Base-by-base conservation (phyloP, 2,888 invertebrate genomes). In the Zhuqinia jingwanae region DNA sequence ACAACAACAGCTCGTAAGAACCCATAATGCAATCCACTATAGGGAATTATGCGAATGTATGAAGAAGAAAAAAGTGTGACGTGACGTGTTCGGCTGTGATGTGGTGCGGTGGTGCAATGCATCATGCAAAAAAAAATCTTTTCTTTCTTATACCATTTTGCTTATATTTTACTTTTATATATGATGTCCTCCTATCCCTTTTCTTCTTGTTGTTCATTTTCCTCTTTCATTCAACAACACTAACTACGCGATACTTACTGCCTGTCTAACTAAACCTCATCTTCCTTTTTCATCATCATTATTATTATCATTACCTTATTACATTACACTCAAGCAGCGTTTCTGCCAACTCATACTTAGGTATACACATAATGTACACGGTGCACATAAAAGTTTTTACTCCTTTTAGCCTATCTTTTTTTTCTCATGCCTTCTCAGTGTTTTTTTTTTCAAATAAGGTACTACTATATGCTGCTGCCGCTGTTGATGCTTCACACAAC, bases 341-440 rank as follows among this genome's bases (percentile, higher is more conserved):
- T 87, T 87, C 81, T 82, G 86, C 81, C 86, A 87, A 87, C 82
- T 87, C 76, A 86, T 80, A 80, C 85, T 80, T 53, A 63, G 80
- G 73, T 50, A 85, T 50, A 10, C 17, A 58, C 25, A 58, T 30
- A 68, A 65, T 42, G 60, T 65, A 78, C 2, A n/a, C n/a, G n/a
- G n/a, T 45, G n/a, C 15, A 50, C 13, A 68, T 42, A 45, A 42
- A 45, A 42, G 63, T 56, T 70, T 68, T 85, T 60, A 70, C 70
- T 50, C 50, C 70, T 25, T 42, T 36, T 36, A 70, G 53, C 56
- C 53, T 36, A 53, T 45, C 68, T 58, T 36, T 50, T 70, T 85
- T 84, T 85, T 85, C 84, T 70, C 84, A 85, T 68, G 84, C 84
- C 25, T 22, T 36, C 36, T 36, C 8, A 36, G 8, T 8, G 36